phyloP scores from a whole-genome alignment of 2,888 invertebrate species.

The Nomada goodeniana region DNA sequence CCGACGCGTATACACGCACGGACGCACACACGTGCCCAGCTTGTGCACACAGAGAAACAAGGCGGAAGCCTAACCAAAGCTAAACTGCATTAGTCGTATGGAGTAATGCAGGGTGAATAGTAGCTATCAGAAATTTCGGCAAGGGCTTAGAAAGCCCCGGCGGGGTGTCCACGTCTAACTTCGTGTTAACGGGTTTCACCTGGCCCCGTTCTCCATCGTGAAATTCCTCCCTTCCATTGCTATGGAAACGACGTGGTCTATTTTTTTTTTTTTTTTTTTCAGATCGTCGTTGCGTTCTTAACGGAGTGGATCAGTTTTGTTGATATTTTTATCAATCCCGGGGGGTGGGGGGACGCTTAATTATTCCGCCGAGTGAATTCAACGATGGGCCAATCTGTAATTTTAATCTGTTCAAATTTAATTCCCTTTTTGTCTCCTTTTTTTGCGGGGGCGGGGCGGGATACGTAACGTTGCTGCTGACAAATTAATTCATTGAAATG shows the following conservation, averaged over 20 bases:
- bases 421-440: too few species aligned
- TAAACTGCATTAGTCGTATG: conserved; percentile 61
- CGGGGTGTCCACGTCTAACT: conserved; percentile 26
- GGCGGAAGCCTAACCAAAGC: conserved; percentile 67
- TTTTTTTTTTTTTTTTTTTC: too few species aligned
- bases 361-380: too few species aligned
- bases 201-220: not conserved
- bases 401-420: too few species aligned
- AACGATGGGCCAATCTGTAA: too few species aligned
- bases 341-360: too few species aligned
- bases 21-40: not conserved
- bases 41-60: not conserved
- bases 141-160: conserved; percentile 32
- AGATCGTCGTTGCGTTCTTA: too few species aligned
- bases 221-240: conserved; percentile 1
- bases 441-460: too few species aligned
- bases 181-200: conserved; percentile 26
- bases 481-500: too few species aligned
- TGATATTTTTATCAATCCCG: not conserved
- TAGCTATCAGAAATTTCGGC: conserved; percentile 57
- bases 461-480: too few species aligned
- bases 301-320: not conserved
- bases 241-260: not conserved
- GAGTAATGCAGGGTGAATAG: conserved; percentile 39
- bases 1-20: not conserved